Percentiles rank a stretch among this genome's conserved stretches.
phyloP scores from a whole-genome alignment of 2,113 vertebrate genomes.

The Conger conger region DNA sequence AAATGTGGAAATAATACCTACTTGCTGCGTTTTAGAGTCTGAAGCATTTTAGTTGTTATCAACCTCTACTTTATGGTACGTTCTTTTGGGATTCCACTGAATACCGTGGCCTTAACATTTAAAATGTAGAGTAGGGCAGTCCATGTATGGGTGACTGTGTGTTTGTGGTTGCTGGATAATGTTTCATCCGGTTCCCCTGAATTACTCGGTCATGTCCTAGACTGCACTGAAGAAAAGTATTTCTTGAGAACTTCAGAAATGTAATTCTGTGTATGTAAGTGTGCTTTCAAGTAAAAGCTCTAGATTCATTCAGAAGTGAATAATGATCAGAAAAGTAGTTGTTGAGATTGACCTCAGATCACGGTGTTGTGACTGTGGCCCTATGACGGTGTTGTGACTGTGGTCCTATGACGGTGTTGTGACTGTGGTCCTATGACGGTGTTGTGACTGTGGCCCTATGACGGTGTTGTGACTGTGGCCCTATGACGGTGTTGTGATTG shows the following conservation, averaged over 20 bases:
- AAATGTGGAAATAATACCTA: neutral
- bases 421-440: neutral
- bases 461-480: neutral
- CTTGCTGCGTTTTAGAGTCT: neutral
- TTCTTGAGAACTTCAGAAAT: too few species aligned
- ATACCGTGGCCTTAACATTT: neutral
- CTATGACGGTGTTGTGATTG: neutral
- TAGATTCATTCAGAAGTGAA: neutral
- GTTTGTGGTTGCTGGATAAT: neutral
- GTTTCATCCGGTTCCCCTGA: neutral
- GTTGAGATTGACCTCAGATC: constrained; percentile 33
- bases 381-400: neutral
- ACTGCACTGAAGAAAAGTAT: neutral
- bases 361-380: too few species aligned
- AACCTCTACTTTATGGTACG: neutral
- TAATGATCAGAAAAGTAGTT: neutral
- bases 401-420: neutral
- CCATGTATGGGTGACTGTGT: neutral
- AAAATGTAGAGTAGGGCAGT: neutral
- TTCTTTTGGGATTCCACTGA: neutral
- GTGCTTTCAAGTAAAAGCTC: neutral
- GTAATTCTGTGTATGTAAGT: too few species aligned
- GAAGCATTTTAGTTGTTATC: neutral
- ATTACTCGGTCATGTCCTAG: neutral
- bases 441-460: too few species aligned